Conservation (phyloP, 1,140 invertebrate species). For the Drosophila sp. region DNA sequence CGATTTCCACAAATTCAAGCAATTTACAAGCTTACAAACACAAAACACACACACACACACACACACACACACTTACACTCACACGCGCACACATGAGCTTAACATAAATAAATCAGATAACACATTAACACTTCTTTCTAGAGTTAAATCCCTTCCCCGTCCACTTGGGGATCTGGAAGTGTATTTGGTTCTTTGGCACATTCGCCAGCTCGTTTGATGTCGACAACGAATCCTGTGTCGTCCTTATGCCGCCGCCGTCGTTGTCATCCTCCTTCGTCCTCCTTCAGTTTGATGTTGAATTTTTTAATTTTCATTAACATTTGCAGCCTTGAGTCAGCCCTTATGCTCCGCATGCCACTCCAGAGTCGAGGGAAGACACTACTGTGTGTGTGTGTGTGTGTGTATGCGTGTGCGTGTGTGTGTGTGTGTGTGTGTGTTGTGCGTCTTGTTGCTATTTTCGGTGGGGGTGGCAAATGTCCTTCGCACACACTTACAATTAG, state of each 20-base stretch:
- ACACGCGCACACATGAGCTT: constrained; percentile 39
- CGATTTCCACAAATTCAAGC: constrained; percentile 80
- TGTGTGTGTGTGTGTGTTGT: constrained; percentile 10
- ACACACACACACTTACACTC: constrained; percentile 18
- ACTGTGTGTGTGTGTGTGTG: background rate
- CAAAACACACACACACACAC: constrained; percentile 15
- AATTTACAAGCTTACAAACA: constrained; percentile 52
- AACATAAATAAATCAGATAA: constrained; percentile 81
- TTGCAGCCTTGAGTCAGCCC: constrained; percentile 58
- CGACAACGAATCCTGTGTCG: constrained; percentile 37
- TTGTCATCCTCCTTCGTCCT: constrained; percentile 20
- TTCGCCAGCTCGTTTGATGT: constrained; percentile 51
- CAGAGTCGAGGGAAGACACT: background rate
- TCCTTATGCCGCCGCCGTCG: constrained; percentile 20
- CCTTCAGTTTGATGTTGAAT: constrained; percentile 78
- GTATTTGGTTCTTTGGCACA: constrained; percentile 40
- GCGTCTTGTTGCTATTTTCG: constrained; percentile 37
- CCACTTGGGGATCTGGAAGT: background rate
- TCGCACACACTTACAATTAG: constrained; percentile 63
- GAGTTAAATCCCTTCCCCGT: constrained; percentile 2
- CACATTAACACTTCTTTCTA: constrained; percentile 77
- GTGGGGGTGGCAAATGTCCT: constrained; percentile 43
- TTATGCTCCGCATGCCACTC: constrained; percentile 42
- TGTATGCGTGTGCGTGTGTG: constrained; percentile 13
- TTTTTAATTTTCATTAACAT: constrained; percentile 83